A percentile compares a stretch with the other conserved stretches of the same genome.
These are phyloP conservation scores for Andrena haemorrhoa DNA, from an alignment of 2,888 invertebrate species.

Conservation along the genomic window DNA sequence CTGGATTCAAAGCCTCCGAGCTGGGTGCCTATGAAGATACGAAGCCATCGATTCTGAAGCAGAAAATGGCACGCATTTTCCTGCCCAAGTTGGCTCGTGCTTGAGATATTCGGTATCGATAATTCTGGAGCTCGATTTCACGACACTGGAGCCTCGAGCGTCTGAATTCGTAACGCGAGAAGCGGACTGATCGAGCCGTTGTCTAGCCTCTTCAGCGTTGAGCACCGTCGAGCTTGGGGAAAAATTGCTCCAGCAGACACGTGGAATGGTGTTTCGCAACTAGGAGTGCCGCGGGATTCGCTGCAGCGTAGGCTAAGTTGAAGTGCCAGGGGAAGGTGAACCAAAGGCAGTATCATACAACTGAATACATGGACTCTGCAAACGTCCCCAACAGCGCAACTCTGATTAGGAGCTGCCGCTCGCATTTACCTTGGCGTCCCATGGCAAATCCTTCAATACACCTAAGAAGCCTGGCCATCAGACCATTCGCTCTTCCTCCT, in stretches of 20 bases:
- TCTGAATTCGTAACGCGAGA: conserved; percentile 24
- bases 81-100: neutral
- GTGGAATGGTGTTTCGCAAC: conserved; percentile 44
- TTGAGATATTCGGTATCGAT: neutral
- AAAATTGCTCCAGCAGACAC: conserved; percentile 23
- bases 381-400: too few species aligned
- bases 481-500: too few species aligned
- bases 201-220: conserved; percentile 40
- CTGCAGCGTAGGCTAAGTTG: conserved; percentile 25
- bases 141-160: conserved; percentile 8
- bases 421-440: too few species aligned
- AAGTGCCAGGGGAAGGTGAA: conserved; percentile 10
- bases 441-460: too few species aligned
- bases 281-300: conserved; percentile 37
- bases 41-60: too few species aligned
- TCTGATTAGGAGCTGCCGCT: too few species aligned
- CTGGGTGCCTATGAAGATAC: too few species aligned
- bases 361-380: neutral
- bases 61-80: too few species aligned
- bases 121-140: conserved; percentile 3
- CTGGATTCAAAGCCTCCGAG: too few species aligned
- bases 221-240: conserved; percentile 20
- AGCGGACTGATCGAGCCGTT: conserved; percentile 8
- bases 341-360: neutral
- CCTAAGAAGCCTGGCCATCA: too few species aligned